A percentile compares a stretch with the other conserved stretches of the same genome.
Evolutionary conservation across 2,888 invertebrate genomes (phyloP).

Genomic region (Punctoribates punctum): DNA sequence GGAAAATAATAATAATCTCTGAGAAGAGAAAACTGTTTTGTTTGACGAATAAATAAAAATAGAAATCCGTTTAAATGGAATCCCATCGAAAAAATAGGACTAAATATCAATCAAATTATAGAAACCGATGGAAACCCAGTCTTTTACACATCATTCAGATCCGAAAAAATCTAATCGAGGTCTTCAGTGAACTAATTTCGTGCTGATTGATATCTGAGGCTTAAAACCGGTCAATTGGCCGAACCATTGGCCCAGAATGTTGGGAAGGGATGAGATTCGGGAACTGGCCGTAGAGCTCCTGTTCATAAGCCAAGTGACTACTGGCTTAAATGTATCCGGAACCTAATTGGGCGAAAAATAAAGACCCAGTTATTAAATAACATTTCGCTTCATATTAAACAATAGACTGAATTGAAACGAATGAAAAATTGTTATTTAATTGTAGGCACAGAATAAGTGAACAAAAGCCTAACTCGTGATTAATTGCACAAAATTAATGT

Average conservation of each 20-base stretch:
- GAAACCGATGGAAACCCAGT: not conserved
- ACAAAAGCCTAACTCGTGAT: too few relatives aligned
- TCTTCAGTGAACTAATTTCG: not conserved
- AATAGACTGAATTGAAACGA: not conserved
- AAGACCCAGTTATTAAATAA: not conserved
- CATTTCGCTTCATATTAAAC: not conserved
- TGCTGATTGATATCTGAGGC: not conserved
- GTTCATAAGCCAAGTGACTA: conserved; percentile 44
- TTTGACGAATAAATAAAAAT: not conserved
- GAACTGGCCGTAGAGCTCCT: conserved; percentile 28
- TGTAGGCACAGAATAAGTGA: not conserved
- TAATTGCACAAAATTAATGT: too few relatives aligned
- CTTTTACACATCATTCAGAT: not conserved
- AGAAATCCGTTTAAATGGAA: not conserved
- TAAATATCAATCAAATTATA: not conserved
- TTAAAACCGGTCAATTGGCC: not conserved
- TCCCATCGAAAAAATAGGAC: too few relatives aligned
- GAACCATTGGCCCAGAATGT: conserved; percentile 22
- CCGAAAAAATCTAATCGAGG: not conserved
- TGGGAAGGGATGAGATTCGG: not conserved
- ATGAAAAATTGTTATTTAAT: not conserved
- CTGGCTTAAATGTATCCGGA: conserved; percentile 42
- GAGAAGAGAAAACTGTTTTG: not conserved
- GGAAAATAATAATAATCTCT: not conserved
- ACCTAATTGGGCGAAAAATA: conserved; percentile 19